Evolutionary conservation across 2,113 vertebrate genomes (phyloP).

Genomic region (Formicarius rufipectus): DNA sequence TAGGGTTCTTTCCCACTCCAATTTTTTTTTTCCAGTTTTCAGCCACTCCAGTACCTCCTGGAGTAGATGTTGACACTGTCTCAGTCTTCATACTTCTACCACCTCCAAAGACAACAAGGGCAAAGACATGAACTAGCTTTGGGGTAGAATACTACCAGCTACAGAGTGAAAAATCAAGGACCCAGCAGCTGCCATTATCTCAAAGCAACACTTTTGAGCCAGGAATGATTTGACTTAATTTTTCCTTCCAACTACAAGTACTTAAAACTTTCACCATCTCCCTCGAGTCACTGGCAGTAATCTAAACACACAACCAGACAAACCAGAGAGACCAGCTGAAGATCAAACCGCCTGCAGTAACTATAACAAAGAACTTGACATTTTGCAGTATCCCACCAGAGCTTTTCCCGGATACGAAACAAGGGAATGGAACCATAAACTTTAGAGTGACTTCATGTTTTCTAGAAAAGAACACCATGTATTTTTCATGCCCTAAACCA

Average conservation of each 20-base stretch:
- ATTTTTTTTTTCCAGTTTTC: background rate
- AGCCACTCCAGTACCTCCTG: background rate
- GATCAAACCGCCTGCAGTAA: background rate
- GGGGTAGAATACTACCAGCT: background rate
- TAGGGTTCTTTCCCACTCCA: background rate
- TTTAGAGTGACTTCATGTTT: background rate
- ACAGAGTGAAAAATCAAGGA: background rate
- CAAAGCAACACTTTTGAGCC: background rate
- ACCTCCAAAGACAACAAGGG: fast-evolving
- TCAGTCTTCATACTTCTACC: background rate
- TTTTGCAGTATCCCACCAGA: background rate
- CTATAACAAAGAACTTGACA: background rate
- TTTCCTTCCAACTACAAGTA: background rate
- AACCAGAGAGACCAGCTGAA: background rate
- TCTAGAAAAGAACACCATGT: background rate
- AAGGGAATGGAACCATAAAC: background rate
- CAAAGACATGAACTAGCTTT: background rate
- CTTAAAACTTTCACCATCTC: background rate
- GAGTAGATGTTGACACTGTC: background rate
- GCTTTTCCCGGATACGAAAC: background rate
- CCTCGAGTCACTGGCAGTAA: background rate
- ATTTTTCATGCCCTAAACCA: background rate
- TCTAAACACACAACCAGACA: background rate
- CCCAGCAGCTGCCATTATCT: background rate
- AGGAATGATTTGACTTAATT: background rate